These are phyloP conservation scores for Phoeniculus purpureus DNA, from an alignment of 2,797 vertebrate species.

Conservation along the genomic window DNA sequence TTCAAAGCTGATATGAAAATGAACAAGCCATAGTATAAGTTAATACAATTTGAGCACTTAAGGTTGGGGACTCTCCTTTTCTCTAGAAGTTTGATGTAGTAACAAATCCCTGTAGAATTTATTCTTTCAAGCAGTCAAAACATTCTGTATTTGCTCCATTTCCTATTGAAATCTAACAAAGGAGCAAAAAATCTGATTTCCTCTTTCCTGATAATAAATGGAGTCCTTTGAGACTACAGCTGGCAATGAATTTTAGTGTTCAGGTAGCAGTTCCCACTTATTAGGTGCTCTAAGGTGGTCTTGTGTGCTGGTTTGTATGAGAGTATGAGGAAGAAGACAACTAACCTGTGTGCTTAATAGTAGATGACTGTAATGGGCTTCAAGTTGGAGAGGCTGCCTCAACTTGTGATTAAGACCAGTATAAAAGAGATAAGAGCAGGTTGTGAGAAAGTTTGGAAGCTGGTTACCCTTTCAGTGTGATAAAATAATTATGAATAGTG, in stretches of 20 bases:
- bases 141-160: slow-evolving; percentile 46
- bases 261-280: slow-evolving; percentile 62
- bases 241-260: not conserved
- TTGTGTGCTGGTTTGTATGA: slow-evolving; percentile 74
- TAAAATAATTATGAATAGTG: slow-evolving; percentile 46
- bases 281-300: slow-evolving; percentile 83
- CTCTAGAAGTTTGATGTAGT: slow-evolving; percentile 8
- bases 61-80: not conserved
- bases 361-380: not conserved
- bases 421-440: slow-evolving; percentile 79
- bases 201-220: slow-evolving; percentile 68
- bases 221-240: slow-evolving; percentile 69
- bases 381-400: slow-evolving; percentile 60
- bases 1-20: not conserved
- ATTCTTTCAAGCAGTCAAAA: slow-evolving; percentile 53
- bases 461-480: slow-evolving; percentile 57
- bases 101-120: slow-evolving; percentile 36
- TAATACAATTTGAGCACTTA: not conserved
- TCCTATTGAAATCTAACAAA: slow-evolving; percentile 60
- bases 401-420: slow-evolving; percentile 67
- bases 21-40: not conserved
- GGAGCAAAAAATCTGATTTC: slow-evolving; percentile 77
- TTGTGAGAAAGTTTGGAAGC: slow-evolving; percentile 81
- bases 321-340: slow-evolving; percentile 77
- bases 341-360: not conserved